Evolutionary conservation across 1,140 invertebrate genomes (phyloP).

Genomic region (Chlorops oryzae): DNA sequence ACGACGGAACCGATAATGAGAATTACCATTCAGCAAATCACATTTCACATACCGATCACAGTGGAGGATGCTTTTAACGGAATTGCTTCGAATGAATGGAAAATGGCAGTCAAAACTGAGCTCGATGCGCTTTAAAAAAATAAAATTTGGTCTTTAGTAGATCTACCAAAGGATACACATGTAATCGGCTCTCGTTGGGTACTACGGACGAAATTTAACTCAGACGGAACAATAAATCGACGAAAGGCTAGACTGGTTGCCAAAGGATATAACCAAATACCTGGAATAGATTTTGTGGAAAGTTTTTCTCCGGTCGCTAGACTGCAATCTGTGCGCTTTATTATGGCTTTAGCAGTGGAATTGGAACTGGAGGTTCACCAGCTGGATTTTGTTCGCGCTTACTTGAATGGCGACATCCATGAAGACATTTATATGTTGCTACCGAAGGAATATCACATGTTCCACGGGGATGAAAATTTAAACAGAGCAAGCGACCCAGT

Average conservation of each 20-base stretch:
- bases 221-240: slow-evolving; percentile 19
- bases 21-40: neutral
- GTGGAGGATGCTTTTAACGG: neutral
- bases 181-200: slow-evolving; percentile 37
- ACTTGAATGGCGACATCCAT: slow-evolving; percentile 33
- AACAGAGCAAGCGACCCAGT: slow-evolving; percentile 16
- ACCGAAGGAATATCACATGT: slow-evolving; percentile 30
- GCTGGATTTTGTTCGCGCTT: slow-evolving; percentile 38
- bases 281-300: slow-evolving; percentile 38
- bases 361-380: slow-evolving; percentile 27
- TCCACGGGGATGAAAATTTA: neutral
- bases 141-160: too few species aligned
- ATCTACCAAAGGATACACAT: slow-evolving; percentile 22
- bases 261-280: slow-evolving; percentile 25
- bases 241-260: too few species aligned
- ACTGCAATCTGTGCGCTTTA: slow-evolving; percentile 1
- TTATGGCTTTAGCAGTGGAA: slow-evolving; percentile 3
- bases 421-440: slow-evolving; percentile 45
- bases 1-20: neutral
- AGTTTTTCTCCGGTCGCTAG: slow-evolving; percentile 32
- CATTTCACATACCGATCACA: neutral
- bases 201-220: slow-evolving; percentile 32
- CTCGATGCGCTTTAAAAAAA: slow-evolving; percentile 16
- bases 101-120: slow-evolving; percentile 23
- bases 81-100: slow-evolving; percentile 21